A percentile compares a stretch with the other conserved stretches of the same genome.
phyloP scores from a whole-genome alignment of 2,113 vertebrate genomes.

The Oceanodroma tethys region DNA sequence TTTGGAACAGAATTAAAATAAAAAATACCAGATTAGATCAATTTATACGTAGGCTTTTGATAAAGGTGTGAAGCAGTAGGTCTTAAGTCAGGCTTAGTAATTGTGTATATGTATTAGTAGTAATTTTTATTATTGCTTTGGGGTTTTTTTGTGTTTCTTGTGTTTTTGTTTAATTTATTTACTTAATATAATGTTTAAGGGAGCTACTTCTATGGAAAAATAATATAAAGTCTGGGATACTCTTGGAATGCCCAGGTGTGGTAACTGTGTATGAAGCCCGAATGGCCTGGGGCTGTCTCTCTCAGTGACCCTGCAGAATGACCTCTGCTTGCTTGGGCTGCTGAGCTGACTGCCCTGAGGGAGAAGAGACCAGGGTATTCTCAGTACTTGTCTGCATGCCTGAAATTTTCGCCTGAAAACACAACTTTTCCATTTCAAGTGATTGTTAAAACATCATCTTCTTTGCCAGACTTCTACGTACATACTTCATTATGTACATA shows the following conservation, averaged over 20 bases:
- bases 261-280: not conserved
- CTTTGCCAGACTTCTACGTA: not conserved
- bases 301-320: not conserved
- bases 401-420: not conserved
- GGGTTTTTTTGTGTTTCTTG: too few species aligned
- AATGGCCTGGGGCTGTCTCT: not conserved
- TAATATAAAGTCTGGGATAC: not conserved
- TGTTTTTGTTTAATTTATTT: not conserved
- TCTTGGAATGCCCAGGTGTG: not conserved
- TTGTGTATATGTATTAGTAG: not conserved
- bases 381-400: fast-evolving
- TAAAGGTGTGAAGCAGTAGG: not conserved
- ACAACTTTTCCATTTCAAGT: not conserved
- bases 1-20: slow-evolving; percentile 28
- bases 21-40: slow-evolving; percentile 2
- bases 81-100: not conserved
- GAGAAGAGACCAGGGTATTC: not conserved
- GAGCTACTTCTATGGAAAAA: not conserved
- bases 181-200: not conserved
- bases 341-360: not conserved
- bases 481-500: too few species aligned
- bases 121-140: not conserved
- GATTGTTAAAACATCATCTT: not conserved
- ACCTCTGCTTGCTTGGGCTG: not conserved
- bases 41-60: not conserved